Evolutionary conservation across 2,113 vertebrate genomes (phyloP), one percentile per base, ranked within the genome.

Genomic region (Indri indri): DNA sequence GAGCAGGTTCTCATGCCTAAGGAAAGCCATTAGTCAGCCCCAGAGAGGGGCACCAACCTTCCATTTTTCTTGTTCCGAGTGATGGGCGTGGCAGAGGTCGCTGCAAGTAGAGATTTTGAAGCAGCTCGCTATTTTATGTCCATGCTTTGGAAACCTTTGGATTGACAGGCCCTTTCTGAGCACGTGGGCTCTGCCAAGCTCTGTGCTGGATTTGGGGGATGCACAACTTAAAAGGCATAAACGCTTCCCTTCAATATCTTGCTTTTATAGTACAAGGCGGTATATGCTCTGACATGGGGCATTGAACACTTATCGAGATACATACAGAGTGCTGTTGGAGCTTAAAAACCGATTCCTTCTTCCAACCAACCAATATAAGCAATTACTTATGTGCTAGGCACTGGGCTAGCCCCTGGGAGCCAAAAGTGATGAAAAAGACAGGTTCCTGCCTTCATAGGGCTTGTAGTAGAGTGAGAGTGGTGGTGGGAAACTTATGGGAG

Each of bases 61-160:
- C 32, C 13, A 0, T 45, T 50, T 50, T 77, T 32, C 25, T 0
- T 23, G 8, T 18, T 40, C 34, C 61, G 54, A 50, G 61, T 61
- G 45, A 57, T 1, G 2, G 57, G 8, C 3, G 17, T 57, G 6
- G 45, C 63, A 8, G 5, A 25, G 40, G n/a, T 80, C 16, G 6
- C 68, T 1, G 22, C 42, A 54, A n/a, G 66, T n/a, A 27, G 57
- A 50, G 63, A 25, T 54, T 50, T 7, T 6, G 47, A 73, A 65
- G 37, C 47, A 32, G 54, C 59, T 57, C 0, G 0, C 22, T 34
- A 0, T 66, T n/a, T 34, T n/a, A 9, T 22, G 30, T 18, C 14
- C 8, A 2, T 34, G 23, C 17, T 86, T 77, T 37, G 23, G 42
- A 18, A 65, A 50, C 11, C 16, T 70, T 42, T 9, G 22, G 2